Evolutionary conservation across 2,888 invertebrate genomes (phyloP).

Genomic region (Diplolepis rosae): DNA sequence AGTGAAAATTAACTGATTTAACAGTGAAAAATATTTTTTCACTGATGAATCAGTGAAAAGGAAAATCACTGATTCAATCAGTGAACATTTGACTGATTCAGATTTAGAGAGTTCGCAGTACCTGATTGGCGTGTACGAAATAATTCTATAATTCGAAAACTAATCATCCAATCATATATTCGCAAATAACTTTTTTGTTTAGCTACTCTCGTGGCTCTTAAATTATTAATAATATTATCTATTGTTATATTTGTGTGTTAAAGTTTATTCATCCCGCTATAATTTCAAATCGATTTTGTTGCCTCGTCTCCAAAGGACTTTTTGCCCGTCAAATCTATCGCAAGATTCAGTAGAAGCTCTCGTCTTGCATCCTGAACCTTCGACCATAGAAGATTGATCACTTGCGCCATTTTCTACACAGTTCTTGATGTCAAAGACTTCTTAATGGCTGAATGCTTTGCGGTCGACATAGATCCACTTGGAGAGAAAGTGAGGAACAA

Average conservation of each 20-base stretch:
- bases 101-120: no score
- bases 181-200: background rate
- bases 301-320: conserved; percentile 40
- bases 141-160: no score
- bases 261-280: background rate
- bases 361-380: conserved; percentile 44
- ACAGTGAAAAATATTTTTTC: no score
- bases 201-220: background rate
- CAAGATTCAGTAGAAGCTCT: conserved; percentile 27
- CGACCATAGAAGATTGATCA: conserved; percentile 65
- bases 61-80: no score
- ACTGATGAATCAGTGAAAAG: no score
- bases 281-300: background rate
- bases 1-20: no score
- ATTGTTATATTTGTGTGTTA: background rate
- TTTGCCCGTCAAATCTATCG: conserved; percentile 34
- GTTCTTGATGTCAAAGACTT: conserved; percentile 46
- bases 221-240: background rate
- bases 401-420: conserved; percentile 48
- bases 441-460: conserved; percentile 63
- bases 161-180: background rate
- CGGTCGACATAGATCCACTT: conserved; percentile 57
- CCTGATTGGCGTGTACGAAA: no score
- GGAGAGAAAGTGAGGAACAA: background rate
- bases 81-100: no score